Evolutionary conservation across 2,888 invertebrate genomes (phyloP), one percentile per base, ranked within the genome.

Genomic region (Drosophila borborema): DNA sequence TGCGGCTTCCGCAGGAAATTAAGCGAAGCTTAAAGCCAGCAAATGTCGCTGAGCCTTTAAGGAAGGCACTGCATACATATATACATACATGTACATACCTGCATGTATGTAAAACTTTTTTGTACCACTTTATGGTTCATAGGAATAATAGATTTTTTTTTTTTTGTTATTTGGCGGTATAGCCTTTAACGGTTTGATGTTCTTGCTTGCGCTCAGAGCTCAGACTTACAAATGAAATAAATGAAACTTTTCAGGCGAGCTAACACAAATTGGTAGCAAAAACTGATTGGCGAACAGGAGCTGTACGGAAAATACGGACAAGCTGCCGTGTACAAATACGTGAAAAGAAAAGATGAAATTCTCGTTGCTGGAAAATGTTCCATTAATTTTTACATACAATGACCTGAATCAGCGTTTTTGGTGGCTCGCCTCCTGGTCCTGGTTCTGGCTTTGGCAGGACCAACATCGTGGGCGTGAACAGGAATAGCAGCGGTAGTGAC

Each of bases 361-460:
- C 75, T 72, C 77, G 77, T 65, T 78, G 80, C 78, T 69, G 80
- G 67, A 76, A 82, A 82, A 80, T 82, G 81, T 82, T 82, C 81
- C 81, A 82, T 82, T 82, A 82, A 82, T 82, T 82, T 82, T 82
- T 82, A 82, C 81, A 81, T 81, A 81, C 80, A 81, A 81, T 76
- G 80, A 81, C 81, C 81, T 75, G 81, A 82, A 82, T 82, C 81
- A 81, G 81, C 81, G 80, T 77, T 82, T 82, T 81, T 80, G 80
- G 80, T 75, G 75, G 62, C 72, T 74, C 66, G 55, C 61, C 63
- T 67, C 28, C 28, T 63, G 62, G 59, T 49, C 46, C 23, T 61
- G 46, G 18, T 36, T 18, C 51, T 31, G 49, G n/a, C 3, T 1
- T 3, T 34, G 51, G 20, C 20, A 1, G 45, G 20, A 20, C 20